Evolutionary conservation across 2,888 invertebrate species (phyloP), one percentile per base, ranked within the genome.

Genomic region (Octonoba sinensis): DNA sequence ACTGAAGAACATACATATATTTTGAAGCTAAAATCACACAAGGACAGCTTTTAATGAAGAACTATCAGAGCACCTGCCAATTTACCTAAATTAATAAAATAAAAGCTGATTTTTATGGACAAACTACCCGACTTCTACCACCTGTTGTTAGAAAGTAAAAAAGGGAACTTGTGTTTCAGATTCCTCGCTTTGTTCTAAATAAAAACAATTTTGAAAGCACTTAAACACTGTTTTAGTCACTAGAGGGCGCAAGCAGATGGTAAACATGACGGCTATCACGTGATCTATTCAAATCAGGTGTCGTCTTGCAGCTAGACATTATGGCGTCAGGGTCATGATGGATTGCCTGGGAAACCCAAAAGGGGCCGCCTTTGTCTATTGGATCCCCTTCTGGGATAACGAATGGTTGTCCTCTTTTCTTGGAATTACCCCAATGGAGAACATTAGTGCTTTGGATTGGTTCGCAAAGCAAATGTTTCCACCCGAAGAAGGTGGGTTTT

Each of bases 401-500:
- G 74, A 82, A 82, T 82, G 70, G 59, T 18, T 74, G 36, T 47
- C 49, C 69, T 62, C 54, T 27, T 62, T 18, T 47, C 47, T 46
- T 20, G 8, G 69, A 75, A 74, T 69, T 73, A 73, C 56, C 62
- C 79, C 73, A 73, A 79, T 73, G 51, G 65, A 59, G 56, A 18
- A 22, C 73, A 62, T 44, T 69, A 62, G 16, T 62, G 73, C 47
- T 18, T n/a, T 73, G 62, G 62, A 81, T 81, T 81, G 79, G 79
- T 36, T 81, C 66, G 20, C 46, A 69, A 54, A 78, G 47, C 18
- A 18, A 62, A 73, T 18, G 72, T 73, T 69, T 60, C 67, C 79
- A 67, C 73, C 79, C 76, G 20, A 73, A 81, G 79, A 64, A 81
- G 79, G 79, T 69, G 73, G 79, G 73, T 20, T 57, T 47, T 12